A percentile compares a stretch with the other conserved stretches of the same genome.
phyloP scores from a whole-genome alignment of 2,797 vertebrate genomes.

The Nothura maculosa region DNA sequence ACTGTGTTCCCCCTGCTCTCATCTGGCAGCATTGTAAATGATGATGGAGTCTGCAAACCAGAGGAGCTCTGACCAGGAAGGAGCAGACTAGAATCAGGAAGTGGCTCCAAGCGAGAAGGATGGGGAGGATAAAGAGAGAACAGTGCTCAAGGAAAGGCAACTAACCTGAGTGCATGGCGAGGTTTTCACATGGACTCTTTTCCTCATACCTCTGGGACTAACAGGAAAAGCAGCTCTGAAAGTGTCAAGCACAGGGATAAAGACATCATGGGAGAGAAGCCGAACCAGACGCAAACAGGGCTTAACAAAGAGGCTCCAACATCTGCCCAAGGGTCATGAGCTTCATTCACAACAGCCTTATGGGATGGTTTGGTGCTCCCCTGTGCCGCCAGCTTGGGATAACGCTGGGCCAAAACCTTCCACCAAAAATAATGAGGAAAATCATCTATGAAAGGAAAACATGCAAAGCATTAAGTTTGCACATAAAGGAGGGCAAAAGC shows the following conservation, averaged over 20 bases:
- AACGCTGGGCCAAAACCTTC: neutral
- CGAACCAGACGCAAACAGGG: neutral
- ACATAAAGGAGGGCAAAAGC: neutral
- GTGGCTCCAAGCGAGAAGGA: neutral
- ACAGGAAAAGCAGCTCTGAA: neutral
- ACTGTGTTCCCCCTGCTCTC: neutral
- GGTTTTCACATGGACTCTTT: neutral
- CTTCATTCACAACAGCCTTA: neutral
- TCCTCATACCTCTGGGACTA: neutral
- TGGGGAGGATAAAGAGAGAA: neutral
- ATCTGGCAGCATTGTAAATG: neutral
- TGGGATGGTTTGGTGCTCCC: neutral
- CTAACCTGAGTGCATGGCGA: neutral
- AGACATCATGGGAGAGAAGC: neutral
- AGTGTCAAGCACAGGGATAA: neutral
- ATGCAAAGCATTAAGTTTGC: neutral
- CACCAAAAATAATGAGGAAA: neutral
- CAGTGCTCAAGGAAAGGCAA: neutral
- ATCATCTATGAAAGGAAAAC: neutral
- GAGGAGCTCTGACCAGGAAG: neutral
- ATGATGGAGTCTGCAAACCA: accelerated
- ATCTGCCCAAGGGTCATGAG: neutral
- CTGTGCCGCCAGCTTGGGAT: neutral
- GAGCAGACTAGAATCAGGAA: neutral
- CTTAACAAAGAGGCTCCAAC: neutral